phyloP scores from a whole-genome alignment of 2,797 vertebrate genomes.

The Cryptoblepharus egeriae region DNA sequence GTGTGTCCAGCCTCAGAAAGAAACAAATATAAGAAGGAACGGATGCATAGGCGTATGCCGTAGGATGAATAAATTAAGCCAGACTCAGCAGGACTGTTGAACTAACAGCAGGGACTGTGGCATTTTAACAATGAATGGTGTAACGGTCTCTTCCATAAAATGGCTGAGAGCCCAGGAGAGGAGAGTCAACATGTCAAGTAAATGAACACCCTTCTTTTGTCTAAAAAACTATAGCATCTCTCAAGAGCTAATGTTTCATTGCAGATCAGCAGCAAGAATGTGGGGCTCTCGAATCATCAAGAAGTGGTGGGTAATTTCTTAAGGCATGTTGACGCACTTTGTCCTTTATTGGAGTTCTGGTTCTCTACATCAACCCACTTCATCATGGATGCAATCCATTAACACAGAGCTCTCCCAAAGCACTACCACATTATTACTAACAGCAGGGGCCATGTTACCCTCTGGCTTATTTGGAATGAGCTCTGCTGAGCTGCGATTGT shows the following conservation, averaged over 20 bases:
- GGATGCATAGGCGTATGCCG: slow-evolving; percentile 3
- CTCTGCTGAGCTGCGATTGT: neutral
- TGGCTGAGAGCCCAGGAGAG: slow-evolving; percentile 8
- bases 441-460: neutral
- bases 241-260: neutral
- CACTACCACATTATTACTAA: neutral
- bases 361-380: neutral
- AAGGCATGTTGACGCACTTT: neutral
- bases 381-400: slow-evolving; percentile 12
- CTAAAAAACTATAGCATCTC: slow-evolving; percentile 12
- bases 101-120: slow-evolving; percentile 6
- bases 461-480: slow-evolving; percentile 10
- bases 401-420: neutral
- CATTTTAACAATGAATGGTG: slow-evolving; percentile 33
- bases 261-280: neutral
- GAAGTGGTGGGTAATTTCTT: slow-evolving; percentile 4
- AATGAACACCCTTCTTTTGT: neutral
- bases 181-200: neutral
- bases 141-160: neutral
- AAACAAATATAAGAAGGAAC: slow-evolving; percentile 30
- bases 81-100: slow-evolving; percentile 16
- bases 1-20: accelerated
- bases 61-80: slow-evolving; percentile 37
- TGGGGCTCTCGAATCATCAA: neutral
- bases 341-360: neutral